Percentiles rank a stretch among this genome's conserved stretches.
phyloP scores from a whole-genome alignment of 1,140 invertebrate genomes.

The Diabrotica undecimpunctata region DNA sequence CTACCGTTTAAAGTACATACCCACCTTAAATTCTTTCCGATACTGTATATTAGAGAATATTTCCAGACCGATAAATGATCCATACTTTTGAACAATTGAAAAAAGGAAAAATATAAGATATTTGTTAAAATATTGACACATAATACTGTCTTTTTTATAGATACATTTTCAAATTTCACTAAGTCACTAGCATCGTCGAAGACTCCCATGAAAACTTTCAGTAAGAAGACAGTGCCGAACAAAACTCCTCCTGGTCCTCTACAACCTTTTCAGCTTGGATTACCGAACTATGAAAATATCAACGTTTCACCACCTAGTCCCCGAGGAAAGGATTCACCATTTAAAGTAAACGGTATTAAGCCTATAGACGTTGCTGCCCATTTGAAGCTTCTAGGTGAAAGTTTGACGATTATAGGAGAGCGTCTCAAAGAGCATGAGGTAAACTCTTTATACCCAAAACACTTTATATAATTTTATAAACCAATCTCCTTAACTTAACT shows the following conservation, averaged over 20 bases:
- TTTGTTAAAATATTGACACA: too few relatives aligned
- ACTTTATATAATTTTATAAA: not conserved
- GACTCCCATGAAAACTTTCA: constrained; percentile 44
- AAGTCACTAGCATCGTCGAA: not conserved
- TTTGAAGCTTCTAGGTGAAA: constrained; percentile 88
- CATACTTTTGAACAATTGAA: too few relatives aligned
- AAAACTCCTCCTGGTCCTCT: constrained; percentile 42
- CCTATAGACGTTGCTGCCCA: constrained; percentile 91
- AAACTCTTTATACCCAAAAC: constrained; percentile 12
- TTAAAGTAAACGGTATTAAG: constrained; percentile 72
- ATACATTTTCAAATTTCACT: constrained; percentile 11
- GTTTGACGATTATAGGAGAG: constrained; percentile 88
- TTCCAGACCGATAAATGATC: too few relatives aligned
- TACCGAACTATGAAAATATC: constrained; percentile 48
- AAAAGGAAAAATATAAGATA: too few relatives aligned
- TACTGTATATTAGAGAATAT: too few relatives aligned
- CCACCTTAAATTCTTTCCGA: too few relatives aligned
- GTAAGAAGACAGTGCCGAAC: constrained; percentile 46
- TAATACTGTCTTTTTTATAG: not conserved
- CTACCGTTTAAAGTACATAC: too few relatives aligned
- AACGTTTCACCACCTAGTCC: constrained; percentile 52
- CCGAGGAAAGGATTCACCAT: constrained; percentile 47
- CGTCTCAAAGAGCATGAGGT: constrained; percentile 88
- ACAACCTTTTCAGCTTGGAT: constrained; percentile 48
- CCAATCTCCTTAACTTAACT: not conserved